phyloP scores from a whole-genome alignment of 2,888 invertebrate species.

The Diachrysia chrysitis region DNA sequence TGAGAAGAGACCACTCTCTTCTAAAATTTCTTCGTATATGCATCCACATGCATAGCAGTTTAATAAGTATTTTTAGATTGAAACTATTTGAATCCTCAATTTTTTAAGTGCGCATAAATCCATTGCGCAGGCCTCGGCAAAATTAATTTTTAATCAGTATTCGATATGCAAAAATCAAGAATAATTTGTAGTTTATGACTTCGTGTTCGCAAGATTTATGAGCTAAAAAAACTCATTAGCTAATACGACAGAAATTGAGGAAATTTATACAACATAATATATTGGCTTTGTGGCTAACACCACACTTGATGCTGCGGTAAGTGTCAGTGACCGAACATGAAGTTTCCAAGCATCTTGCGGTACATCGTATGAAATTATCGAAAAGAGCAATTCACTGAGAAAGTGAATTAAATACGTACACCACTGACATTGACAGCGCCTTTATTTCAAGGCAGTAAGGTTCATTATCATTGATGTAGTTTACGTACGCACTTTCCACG shows the following conservation, averaged over 20 bases:
- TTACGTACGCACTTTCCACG: constrained; percentile 13
- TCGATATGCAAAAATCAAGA: background rate
- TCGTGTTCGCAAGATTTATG: background rate
- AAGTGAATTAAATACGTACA: constrained; percentile 51
- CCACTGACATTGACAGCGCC: background rate
- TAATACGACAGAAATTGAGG: constrained; percentile 17
- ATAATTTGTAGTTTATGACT: background rate
- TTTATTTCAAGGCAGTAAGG: background rate
- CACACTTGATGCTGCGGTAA: constrained; percentile 39
- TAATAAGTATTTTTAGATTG: no score
- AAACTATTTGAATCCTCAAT: no score
- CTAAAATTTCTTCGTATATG: no score
- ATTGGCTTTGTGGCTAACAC: constrained; percentile 33
- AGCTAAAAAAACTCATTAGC: constrained; percentile 1
- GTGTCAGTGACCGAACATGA: constrained; percentile 22
- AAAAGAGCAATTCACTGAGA: constrained; percentile 53
- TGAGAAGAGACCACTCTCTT: no score
- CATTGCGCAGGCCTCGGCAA: no score
- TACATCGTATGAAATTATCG: constrained; percentile 52
- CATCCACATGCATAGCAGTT: no score
- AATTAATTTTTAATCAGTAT: background rate
- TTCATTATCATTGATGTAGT: background rate
- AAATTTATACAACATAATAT: constrained; percentile 28
- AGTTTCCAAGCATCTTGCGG: constrained; percentile 57
- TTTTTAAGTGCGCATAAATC: no score